Base-by-base conservation (phyloP, 2,113 vertebrate genomes). In the Spheniscus mendiculus region DNA sequence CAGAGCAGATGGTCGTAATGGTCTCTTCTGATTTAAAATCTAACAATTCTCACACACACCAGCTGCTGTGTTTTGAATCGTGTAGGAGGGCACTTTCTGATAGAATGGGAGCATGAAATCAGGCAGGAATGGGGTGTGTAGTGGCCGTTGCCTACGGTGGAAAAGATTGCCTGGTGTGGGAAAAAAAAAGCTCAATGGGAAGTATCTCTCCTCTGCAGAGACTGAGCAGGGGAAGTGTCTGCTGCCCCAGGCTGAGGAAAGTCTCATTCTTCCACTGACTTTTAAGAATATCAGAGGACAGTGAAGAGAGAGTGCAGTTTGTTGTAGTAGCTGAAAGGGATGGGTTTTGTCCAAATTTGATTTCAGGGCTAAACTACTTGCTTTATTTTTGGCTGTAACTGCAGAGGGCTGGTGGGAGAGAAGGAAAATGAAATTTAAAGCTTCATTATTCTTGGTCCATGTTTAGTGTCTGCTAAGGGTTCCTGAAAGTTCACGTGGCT, bases 41-140 rank as follows among this genome's bases (percentile, higher is more conserved):
- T 56, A 85, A 36, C 66, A 80, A 5, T 96, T 95, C 90, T 90
- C 92, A 78, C 79, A 67, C n/a, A n/a, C 36, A 32, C 83, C 92
- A 94, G 96, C 93, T 97, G 95, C 65, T 92, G 90, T 5, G 1
- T 89, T 91, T 84, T 93, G 67, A 93, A 78, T 81, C 2, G 10
- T 90, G 92, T 96, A 86, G 96, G 95, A 96, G 93, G 90, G 55
- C 8, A 8, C 55, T 92, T 77, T 94, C 92, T 92, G 95, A 44
- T 94, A 93, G 93, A 97, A 97, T 93, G 96, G 79, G 92, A 97
- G 94, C 97, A 81, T 97, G 92, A 97, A 97, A 97, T 96, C 79
- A 81, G 79, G 50, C 50, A 97, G 93, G 96, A 97, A 94, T 95
- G 66, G 95, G 83, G 80, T 83, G 56, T 95, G 94, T 87, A 74